Base-by-base conservation (phyloP, 2,113 vertebrate genomes). In the Apodemus speciosus region DNA sequence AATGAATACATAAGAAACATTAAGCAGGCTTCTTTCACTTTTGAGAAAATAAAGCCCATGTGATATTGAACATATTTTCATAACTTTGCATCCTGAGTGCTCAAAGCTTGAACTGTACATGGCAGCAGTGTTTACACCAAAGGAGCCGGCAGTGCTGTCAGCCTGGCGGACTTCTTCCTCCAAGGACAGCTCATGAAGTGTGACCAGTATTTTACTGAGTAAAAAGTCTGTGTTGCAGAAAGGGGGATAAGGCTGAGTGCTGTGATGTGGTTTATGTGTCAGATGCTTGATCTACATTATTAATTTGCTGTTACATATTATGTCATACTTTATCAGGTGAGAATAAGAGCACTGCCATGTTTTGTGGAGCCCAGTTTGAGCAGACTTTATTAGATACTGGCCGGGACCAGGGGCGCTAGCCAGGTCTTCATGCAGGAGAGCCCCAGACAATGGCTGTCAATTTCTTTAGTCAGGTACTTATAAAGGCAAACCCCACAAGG, bases 1-100 rank as follows among this genome's bases (percentile, higher is more conserved):
- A 81, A 3, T 91, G 83, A 73, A 27, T 83, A 79, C 1, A 3
- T 77, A 51, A 69, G 72, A 13, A 87, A 13, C 35, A 81, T 90
- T 93, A 69, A 86, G 51, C 40, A 86, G 66, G 69, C 38, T 73
- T 58, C 32, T 93, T 93, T 77, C 35, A 68, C 56, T 90, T 16
- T 84, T 60, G 46, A 68, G n/a, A 92, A 91, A 93, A 60, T 60
- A 49, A 86, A 88, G 80, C 21, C 30, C 27, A 14, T 66, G 62
- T 32, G 68, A 9, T 72, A 4, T 62, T 88, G 6, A 3, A 46
- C 14, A 7, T n/a, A 43, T 91, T 43, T 71, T 88, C 85, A n/a
- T 53, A 89, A 62, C 7, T 89, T 21, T 89, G 38, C 32, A n/a
- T 92, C 76, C 32, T 89, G 85, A 40, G 53, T 66, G 32, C 27